A percentile compares a stretch with the other conserved stretches of the same genome.
phyloP scores from a whole-genome alignment of 2,797 vertebrate species.

The Gallinago solitaria region DNA sequence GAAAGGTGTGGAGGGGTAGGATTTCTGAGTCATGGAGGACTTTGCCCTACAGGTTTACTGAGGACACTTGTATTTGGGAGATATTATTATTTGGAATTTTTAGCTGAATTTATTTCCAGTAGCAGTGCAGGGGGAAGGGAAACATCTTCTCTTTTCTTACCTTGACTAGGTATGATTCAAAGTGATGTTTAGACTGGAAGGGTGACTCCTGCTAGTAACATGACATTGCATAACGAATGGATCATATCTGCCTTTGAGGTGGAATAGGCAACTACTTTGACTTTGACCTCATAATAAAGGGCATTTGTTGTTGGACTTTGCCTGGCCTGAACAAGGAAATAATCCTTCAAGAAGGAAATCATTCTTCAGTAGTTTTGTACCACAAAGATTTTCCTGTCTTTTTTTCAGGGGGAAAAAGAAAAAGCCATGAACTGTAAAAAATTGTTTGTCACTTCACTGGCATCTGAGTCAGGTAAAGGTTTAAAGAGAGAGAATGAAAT shows the following conservation, averaged over 20 bases:
- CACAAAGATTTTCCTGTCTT: neutral
- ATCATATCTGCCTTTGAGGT: neutral
- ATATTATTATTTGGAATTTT: neutral
- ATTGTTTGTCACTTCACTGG: neutral
- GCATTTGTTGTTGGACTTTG: slow-evolving; percentile 30
- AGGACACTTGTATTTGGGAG: neutral
- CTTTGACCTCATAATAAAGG: slow-evolving; percentile 7
- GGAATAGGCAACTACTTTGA: neutral
- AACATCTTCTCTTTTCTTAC: neutral
- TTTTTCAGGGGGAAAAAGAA: rapidly evolving
- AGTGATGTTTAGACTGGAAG: neutral
- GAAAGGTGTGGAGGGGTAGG: neutral
- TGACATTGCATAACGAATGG: neutral
- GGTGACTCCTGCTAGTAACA: neutral
- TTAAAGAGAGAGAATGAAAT: neutral
- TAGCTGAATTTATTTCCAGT: neutral
- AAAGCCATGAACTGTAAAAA: neutral
- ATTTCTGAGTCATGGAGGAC: neutral
- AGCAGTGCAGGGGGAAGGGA: neutral
- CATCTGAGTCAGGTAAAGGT: neutral
- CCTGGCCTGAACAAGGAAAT: neutral
- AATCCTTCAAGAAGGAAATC: neutral
- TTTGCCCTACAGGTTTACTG: neutral
- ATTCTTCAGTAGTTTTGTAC: neutral
- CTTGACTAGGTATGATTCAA: neutral